Conservation (phyloP, 2,113 vertebrate species). For the Silurus asotus region DNA sequence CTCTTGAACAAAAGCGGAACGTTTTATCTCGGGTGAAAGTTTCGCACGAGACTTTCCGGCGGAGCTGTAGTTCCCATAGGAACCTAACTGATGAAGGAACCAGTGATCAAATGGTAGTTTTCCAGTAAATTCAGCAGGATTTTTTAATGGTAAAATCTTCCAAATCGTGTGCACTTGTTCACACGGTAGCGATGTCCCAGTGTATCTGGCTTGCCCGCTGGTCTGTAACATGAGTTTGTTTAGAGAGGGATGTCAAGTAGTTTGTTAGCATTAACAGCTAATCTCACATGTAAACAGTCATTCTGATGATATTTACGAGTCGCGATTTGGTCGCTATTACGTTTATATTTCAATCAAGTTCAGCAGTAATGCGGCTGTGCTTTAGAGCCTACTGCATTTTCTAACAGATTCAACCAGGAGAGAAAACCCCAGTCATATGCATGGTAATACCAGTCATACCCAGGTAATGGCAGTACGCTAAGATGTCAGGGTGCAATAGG, state of each 20-base stretch:
- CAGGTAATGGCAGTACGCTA: background rate
- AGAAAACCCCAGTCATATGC: background rate
- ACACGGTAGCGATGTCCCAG: background rate
- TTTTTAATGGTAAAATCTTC: background rate
- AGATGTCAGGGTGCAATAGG: too few species aligned
- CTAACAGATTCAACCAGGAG: background rate
- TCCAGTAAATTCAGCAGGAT: background rate
- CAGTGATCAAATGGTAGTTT: background rate
- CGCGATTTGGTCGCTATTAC: background rate
- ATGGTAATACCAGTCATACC: background rate
- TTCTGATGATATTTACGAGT: background rate
- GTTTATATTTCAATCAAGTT: background rate
- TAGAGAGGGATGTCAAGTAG: background rate
- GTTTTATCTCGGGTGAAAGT: background rate
- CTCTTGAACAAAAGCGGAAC: background rate
- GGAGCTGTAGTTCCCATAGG: background rate
- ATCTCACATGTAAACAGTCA: background rate
- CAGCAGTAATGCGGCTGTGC: background rate
- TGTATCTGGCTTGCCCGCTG: background rate
- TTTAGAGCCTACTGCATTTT: background rate
- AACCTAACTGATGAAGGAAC: background rate
- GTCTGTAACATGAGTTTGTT: background rate
- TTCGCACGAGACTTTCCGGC: background rate
- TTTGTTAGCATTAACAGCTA: background rate
- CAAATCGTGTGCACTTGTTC: background rate